Evolutionary conservation across 2,113 vertebrate genomes (phyloP), one percentile per base, ranked within the genome.

Genomic region (Dipodomys ordii): DNA sequence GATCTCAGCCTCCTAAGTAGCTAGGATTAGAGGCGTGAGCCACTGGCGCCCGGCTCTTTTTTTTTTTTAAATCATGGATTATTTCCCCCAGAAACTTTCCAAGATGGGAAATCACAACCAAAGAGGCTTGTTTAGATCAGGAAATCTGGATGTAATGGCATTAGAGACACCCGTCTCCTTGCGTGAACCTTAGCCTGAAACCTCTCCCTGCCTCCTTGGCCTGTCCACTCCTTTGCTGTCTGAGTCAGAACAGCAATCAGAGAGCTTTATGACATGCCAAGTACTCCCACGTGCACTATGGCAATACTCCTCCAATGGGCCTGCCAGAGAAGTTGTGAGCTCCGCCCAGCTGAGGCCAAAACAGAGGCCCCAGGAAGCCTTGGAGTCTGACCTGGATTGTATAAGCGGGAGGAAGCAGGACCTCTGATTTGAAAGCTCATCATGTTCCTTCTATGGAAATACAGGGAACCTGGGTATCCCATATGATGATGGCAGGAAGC

Each of bases 71-170:
- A 53, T 92, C 93, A 78, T 1, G 1, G 84, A 91, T 96, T 71
- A 69, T 72, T 95, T 95, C 80, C 81, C 83, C 87, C 87, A 93
- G 78, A 94, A 94, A 94, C 60, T 80, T 94, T 95, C 91, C 84
- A 10, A 87, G 57, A 76, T 49, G 78, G 87, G 93, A 76, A 97
- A 49, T 95, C 84, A 87, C 60, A n/a, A 53, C 68, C 4, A 25
- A 87, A 93, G 60, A 20, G 13, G 72, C 23, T 72, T 94, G 85
- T 95, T 95, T 57, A 60, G 73, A 79, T 83, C 0, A 19, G 96
- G 95, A 91, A 96, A 91, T 94, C 90, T 87, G 89, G 84, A 67
- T 80, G 49, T 69, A 84, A 72, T 85, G 87, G 88, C 76, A 62
- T 95, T 73, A 78, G 83, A 60, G 77, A 88, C 89, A 80, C 44